These are phyloP conservation scores for Lepisosteus oculatus DNA, from an alignment of 2,113 vertebrate genomes.

Conservation along the genomic window DNA sequence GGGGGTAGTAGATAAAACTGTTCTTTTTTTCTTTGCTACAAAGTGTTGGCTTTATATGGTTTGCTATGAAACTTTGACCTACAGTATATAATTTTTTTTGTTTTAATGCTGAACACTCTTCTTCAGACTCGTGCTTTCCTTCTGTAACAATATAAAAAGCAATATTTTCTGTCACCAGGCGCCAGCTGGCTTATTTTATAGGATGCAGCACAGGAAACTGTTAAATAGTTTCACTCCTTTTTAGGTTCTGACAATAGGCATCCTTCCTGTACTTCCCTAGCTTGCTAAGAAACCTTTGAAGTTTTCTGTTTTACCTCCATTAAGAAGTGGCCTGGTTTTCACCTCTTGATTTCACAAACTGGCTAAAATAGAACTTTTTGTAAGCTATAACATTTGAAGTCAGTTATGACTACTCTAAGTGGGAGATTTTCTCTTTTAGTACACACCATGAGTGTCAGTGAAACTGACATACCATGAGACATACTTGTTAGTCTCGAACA, in stretches of 20 bases:
- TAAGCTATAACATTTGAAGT: too few relatives aligned
- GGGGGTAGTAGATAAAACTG: too few relatives aligned
- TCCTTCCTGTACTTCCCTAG: conserved; percentile 46
- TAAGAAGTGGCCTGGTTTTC: conserved; percentile 50
- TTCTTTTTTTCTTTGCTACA: too few relatives aligned
- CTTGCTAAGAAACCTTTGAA: conserved; percentile 35
- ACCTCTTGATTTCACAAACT: conserved; percentile 30
- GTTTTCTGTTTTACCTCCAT: conserved; percentile 32
- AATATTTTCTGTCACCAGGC: neutral
- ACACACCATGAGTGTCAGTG: neutral
- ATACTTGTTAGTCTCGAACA: neutral
- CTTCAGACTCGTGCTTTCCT: too few relatives aligned
- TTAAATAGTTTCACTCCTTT: conserved; percentile 45
- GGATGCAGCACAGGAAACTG: conserved; percentile 29
- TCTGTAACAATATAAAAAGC: too few relatives aligned
- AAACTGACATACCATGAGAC: neutral
- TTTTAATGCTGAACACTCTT: too few relatives aligned
- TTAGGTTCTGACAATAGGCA: conserved; percentile 35
- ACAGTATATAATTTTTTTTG: too few relatives aligned
- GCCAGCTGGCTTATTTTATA: neutral
- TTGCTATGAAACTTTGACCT: too few relatives aligned
- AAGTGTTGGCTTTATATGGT: too few relatives aligned
- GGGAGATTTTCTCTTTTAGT: neutral
- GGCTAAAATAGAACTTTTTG: neutral
- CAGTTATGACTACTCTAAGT: too few relatives aligned